A percentile compares a stretch with the other conserved stretches of the same genome.
These are phyloP conservation scores for Nesoenas mayeri DNA, from an alignment of 2,113 vertebrate species.

Conservation along the genomic window DNA sequence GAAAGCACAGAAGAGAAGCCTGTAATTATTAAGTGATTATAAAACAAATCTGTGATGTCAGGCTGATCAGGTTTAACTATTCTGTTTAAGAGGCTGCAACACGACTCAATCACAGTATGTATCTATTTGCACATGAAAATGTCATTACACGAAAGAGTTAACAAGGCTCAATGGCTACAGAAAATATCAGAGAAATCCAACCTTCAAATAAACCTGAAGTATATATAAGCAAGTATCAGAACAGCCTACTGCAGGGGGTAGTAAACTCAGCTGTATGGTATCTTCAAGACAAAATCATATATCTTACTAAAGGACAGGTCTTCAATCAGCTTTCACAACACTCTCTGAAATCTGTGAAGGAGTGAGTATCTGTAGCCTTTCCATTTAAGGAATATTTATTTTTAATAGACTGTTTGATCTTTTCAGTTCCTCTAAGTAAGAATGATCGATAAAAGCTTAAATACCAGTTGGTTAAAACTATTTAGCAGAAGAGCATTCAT, in stretches of 20 bases:
- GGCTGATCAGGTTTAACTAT: neutral
- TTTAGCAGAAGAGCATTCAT: neutral
- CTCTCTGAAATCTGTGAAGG: neutral
- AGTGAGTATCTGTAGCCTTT: neutral
- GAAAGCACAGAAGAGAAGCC: neutral
- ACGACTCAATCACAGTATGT: neutral
- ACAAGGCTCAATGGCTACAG: neutral
- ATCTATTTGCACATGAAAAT: neutral
- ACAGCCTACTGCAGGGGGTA: neutral
- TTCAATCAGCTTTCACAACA: neutral
- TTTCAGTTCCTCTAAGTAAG: neutral
- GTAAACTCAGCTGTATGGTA: neutral
- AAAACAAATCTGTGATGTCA: neutral
- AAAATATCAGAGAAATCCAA: neutral
- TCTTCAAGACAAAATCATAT: neutral
- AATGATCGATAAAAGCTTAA: neutral
- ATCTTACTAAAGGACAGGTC: neutral
- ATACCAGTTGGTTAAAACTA: neutral
- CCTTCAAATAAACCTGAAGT: neutral
- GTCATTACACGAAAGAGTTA: neutral
- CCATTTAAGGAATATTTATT: neutral
- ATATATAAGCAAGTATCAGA: neutral
- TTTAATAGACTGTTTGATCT: neutral
- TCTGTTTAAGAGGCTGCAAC: neutral
- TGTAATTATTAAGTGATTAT: neutral